phyloP scores from a whole-genome alignment of 1,140 invertebrate genomes.

The Bombus confusus region DNA sequence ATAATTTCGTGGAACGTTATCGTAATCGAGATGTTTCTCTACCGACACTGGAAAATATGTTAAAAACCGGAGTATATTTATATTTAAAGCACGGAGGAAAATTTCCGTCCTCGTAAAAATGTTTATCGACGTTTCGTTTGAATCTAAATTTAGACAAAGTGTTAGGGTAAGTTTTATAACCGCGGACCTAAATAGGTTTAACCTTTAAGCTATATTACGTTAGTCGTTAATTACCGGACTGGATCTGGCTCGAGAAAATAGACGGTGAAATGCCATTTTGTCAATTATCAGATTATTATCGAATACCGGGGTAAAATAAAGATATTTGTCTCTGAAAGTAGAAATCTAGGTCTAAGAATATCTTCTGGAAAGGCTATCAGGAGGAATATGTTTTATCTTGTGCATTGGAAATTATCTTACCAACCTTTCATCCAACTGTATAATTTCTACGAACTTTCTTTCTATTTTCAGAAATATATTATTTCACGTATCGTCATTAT shows the following conservation, averaged over 20 bases:
- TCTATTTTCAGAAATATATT: not conserved
- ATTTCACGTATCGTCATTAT: not conserved
- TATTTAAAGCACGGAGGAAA: not conserved
- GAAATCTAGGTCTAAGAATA: not conserved
- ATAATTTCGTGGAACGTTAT: no score
- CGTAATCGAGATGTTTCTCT: no score
- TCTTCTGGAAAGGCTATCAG: not conserved
- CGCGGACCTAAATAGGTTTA: not conserved
- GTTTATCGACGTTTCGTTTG: constrained; percentile 1
- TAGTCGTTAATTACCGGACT: not conserved
- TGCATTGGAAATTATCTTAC: not conserved
- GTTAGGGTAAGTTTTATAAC: not conserved
- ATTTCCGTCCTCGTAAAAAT: not conserved
- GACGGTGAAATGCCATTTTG: not conserved
- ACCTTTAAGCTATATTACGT: not conserved
- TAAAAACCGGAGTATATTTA: not conserved
- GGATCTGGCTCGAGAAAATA: not conserved
- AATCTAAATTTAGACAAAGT: constrained; percentile 6
- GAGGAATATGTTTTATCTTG: no score
- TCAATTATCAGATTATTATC: not conserved
- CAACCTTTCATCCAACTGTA: no score
- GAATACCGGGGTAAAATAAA: not conserved
- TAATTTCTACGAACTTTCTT: not conserved
- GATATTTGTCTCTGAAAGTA: not conserved
- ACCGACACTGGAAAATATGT: no score